Percentiles rank a stretch among this genome's conserved stretches.
Evolutionary conservation across 2,888 invertebrate species (phyloP).

Genomic region (Cephus rjabovi): DNA sequence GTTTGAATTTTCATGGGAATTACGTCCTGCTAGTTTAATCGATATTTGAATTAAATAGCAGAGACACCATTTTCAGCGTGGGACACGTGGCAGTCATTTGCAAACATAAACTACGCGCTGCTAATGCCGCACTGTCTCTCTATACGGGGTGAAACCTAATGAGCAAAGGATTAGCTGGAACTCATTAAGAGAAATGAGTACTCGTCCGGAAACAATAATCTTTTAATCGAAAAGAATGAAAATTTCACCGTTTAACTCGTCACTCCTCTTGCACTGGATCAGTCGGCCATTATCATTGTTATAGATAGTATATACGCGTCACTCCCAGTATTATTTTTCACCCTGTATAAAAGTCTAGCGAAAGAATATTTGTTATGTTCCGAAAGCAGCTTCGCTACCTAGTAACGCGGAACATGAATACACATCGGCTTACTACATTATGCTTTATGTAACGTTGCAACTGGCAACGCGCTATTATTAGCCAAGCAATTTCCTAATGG

Average conservation of each 20-base stretch:
- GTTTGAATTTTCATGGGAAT: background rate
- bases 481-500: constrained; percentile 45
- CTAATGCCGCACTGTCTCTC: background rate
- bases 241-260: background rate
- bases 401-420: background rate
- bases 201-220: background rate
- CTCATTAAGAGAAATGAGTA: background rate
- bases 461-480: constrained; percentile 43
- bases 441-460: constrained; percentile 36
- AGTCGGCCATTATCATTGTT: background rate
- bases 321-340: background rate
- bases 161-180: background rate
- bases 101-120: background rate
- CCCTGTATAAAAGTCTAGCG: background rate
- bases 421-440: background rate
- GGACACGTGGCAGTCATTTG: background rate
- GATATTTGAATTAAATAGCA: background rate
- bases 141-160: background rate
- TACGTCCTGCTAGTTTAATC: background rate
- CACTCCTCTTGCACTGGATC: background rate
- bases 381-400: background rate
- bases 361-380: background rate
- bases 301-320: background rate
- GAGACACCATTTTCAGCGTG: background rate
- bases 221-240: background rate